Evolutionary conservation across 2,113 vertebrate genomes (phyloP).

Genomic region (Tetrao urogallus): DNA sequence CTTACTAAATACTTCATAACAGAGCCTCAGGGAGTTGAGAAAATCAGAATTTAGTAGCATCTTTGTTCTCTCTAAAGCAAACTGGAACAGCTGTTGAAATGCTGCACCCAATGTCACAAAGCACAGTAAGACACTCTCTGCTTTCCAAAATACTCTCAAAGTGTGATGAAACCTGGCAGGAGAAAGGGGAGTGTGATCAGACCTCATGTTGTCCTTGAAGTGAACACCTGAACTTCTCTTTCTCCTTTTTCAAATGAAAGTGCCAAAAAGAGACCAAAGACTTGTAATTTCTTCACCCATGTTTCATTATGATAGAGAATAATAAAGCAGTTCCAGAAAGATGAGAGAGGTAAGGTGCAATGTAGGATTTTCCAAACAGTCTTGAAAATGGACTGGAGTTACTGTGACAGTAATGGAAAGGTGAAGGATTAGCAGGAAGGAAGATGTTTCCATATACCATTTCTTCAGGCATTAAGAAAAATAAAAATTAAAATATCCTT

Average conservation of each 20-base stretch:
- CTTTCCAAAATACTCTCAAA: background rate
- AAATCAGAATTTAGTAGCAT: slow-evolving; percentile 38
- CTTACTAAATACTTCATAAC: slow-evolving; percentile 49
- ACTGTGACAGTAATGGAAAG: background rate
- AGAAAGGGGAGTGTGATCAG: background rate
- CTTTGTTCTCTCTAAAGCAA: background rate
- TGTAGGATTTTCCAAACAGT: background rate
- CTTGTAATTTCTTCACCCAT: background rate
- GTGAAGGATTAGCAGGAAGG: background rate
- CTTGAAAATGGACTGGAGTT: background rate
- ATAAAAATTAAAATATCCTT: background rate
- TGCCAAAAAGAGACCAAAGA: background rate
- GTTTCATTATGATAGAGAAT: background rate
- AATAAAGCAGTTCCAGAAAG: background rate
- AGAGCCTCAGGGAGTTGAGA: slow-evolving; percentile 33
- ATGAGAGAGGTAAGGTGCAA: background rate
- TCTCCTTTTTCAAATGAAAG: background rate
- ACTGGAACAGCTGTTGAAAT: background rate
- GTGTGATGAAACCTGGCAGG: background rate
- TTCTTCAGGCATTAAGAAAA: background rate
- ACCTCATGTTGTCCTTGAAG: background rate
- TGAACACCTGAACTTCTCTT: background rate
- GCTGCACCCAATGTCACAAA: background rate
- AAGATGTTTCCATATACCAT: background rate
- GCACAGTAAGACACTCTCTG: background rate